phyloP scores from a whole-genome alignment of 2,797 vertebrate species.

The Galago senegalensis region DNA sequence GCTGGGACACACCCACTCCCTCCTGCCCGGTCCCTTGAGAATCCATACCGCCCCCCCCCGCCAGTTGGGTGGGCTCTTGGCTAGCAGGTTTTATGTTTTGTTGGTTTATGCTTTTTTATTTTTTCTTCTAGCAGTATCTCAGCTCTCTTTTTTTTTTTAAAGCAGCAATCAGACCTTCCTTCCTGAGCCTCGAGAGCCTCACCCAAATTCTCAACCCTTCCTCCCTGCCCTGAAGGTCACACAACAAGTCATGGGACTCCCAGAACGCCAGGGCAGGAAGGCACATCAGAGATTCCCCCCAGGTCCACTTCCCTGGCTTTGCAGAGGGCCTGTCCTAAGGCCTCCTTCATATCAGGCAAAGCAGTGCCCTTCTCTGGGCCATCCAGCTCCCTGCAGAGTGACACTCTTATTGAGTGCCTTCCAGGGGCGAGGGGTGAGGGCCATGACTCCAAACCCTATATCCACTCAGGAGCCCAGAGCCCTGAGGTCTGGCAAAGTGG shows the following conservation, averaged over 20 bases:
- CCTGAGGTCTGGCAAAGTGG: neutral
- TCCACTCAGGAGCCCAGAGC: neutral
- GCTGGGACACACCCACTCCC: neutral
- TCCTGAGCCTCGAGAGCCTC: conserved; percentile 24
- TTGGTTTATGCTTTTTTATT: neutral
- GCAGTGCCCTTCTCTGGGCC: neutral
- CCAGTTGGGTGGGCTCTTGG: neutral
- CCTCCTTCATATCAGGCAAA: neutral
- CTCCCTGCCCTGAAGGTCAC: conserved; percentile 25
- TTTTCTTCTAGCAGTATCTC: neutral
- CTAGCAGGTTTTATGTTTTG: neutral
- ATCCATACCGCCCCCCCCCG: neutral
- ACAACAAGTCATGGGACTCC: neutral
- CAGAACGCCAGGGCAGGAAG: neutral
- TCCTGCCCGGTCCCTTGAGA: accelerated
- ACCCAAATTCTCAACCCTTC: conserved; percentile 17
- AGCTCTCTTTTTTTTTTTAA: neutral
- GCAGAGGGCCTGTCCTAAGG: neutral
- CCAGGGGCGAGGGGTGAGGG: neutral
- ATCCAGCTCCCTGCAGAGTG: neutral
- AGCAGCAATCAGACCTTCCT: conserved; percentile 45
- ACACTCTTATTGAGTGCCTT: neutral
- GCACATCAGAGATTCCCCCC: neutral
- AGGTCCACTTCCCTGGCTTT: neutral
- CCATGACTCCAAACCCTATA: neutral